Evolutionary conservation across 2,888 invertebrate species (phyloP).

Genomic region (Gymnosoma rotundatum): DNA sequence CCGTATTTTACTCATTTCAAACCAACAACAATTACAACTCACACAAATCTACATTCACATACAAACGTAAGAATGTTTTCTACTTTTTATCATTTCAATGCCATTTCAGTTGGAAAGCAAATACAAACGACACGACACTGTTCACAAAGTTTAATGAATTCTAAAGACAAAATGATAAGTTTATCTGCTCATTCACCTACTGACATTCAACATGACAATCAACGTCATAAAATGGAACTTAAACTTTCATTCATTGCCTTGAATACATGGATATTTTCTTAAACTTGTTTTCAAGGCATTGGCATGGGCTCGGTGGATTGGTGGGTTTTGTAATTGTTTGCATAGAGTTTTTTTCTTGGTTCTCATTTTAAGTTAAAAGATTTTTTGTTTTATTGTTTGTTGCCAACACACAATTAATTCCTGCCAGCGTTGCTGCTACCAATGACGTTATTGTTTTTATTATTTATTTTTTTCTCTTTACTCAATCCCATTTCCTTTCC

Average conservation of each 20-base stretch:
- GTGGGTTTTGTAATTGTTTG: background rate
- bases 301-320: background rate
- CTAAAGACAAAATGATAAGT: conserved; percentile 53
- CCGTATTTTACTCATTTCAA: conserved; percentile 48
- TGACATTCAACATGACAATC: conserved; percentile 67
- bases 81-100: conserved; percentile 36
- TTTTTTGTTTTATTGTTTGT: conserved; percentile 1
- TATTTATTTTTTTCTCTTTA: background rate
- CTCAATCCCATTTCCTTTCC: conserved; percentile 4
- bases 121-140: background rate
- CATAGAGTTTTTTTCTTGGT: conserved; percentile 2
- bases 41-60: background rate
- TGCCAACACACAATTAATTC: conserved; percentile 45
- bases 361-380: conserved; percentile 35
- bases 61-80: background rate
- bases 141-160: conserved; percentile 39
- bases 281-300: background rate
- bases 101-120: conserved; percentile 14
- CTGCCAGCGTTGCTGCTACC: background rate
- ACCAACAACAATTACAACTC: conserved; percentile 14
- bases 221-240: conserved; percentile 66
- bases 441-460: background rate
- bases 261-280: background rate
- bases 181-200: conserved; percentile 65
- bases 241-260: conserved; percentile 42